Evolutionary conservation across 2,888 invertebrate genomes (phyloP), one percentile per base, ranked within the genome.

Genomic region (Calameuta pallipes): DNA sequence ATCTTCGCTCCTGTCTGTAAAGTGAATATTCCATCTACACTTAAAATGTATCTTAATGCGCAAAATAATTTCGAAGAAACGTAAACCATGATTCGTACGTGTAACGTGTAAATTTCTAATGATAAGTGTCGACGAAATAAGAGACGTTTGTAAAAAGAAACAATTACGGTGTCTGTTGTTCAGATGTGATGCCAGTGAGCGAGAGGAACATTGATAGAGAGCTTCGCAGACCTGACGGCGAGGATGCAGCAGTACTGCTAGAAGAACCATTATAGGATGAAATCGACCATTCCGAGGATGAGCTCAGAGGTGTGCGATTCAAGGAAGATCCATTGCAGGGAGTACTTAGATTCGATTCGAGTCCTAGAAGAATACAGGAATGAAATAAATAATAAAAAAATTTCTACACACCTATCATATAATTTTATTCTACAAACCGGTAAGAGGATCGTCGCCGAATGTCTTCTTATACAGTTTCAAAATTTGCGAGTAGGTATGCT

Each of bases 401-500:
- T 56, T 0, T 41, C 15, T 1, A 23, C 15, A 23, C 23, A 56
- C 56, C 23, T 9, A 56, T 56, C 56, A 9, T 9, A 15, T 1
- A 56, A 56, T 56, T 23, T 6, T 56, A 23, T 56, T 56, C 34
- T 12, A 31, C 71, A 33, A 34, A 86, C 90, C 89, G 13, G 85
- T 85, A 34, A 89, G 89, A 84, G 82, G 85, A 71, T 80, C 84
- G 11, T 93, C 93, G 78, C 93, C 93, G 78, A 93, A 92, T 69
- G 92, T 91, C 69, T 92, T 91, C 75, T 92, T 92, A 84, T 94
- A 93, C 13, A 95, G 86, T 31, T 92, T 90, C 33, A 92, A 90
- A 82, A 95, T 93, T 84, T 94, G 94, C 75, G 92, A 92, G 87
- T 95, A 94, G 1, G 94, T 92, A 83, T 93, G 93, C 83, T 95